A percentile compares a stretch with the other conserved stretches of the same genome.
phyloP scores from a whole-genome alignment of 2,888 invertebrate genomes.

The Cremastinae sp. region DNA sequence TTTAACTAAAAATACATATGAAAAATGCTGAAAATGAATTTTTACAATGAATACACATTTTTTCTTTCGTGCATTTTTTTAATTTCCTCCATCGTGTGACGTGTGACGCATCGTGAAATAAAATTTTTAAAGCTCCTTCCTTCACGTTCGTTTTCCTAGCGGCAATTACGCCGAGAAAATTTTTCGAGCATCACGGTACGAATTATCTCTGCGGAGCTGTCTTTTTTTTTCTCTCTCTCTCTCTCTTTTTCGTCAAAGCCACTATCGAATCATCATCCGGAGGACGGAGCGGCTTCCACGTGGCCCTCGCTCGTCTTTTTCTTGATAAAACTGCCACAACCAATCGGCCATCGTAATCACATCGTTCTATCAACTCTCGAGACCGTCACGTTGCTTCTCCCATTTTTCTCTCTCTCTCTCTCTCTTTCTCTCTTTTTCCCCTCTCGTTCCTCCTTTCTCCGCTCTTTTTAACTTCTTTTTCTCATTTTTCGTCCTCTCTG shows the following conservation, averaged over 20 bases:
- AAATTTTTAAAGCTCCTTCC: no score
- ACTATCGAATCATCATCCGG: conserved; percentile 17
- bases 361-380: conserved; percentile 49
- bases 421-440: conserved; percentile 62
- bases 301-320: conserved; percentile 52
- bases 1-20: no score
- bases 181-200: no score
- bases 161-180: no score
- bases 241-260: background rate
- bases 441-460: conserved; percentile 62
- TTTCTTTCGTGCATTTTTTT: no score
- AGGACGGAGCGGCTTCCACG: conserved; percentile 11
- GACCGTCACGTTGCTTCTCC: conserved; percentile 66
- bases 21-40: no score
- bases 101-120: no score
- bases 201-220: no score
- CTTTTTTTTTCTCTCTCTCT: no score
- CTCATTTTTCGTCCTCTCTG: conserved; percentile 65
- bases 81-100: no score
- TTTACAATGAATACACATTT: no score
- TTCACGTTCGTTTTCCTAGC: no score
- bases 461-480: conserved; percentile 57
- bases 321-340: conserved; percentile 46
- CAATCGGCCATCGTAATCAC: conserved; percentile 59
- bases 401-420: conserved; percentile 41